Evolutionary conservation across 2,797 vertebrate genomes (phyloP), one percentile per base, ranked within the genome.

Genomic region (Bufotes viridis): DNA sequence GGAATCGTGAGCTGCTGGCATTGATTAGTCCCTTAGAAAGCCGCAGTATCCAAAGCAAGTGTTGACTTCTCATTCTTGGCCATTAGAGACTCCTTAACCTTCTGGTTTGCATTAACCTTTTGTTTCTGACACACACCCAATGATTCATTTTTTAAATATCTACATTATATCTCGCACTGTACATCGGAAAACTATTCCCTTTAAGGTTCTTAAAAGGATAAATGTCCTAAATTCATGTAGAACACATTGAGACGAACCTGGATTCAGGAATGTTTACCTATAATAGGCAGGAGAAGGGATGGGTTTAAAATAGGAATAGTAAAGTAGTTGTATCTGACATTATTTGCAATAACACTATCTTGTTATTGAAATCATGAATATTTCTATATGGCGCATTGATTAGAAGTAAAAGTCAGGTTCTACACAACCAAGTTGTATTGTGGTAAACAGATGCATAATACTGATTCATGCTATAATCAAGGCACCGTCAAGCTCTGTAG

Each of bases 121-220:
- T 18, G 22, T 72, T 58, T 74, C 18, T 69, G 17, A 17, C 81
- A 29, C 53, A 65, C 60, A n/a, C 60, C 51, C 70, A 74, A 65
- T 81, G 34, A 81, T 81, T 81, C 79, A 81, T 65, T 49, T 63
- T 49, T 81, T 42, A 49, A 63, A 65, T 65, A 81, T 63, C 49
- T 78, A 78, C 51, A 55, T 78, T 65, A n/a, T 13, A 22, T 63
- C n/a, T 81, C 29, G 65, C 79, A 63, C 78, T n/a, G 5, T 63
- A 80, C 29, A 51, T 42, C n/a, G 9, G 60, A 63, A 58, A 2
- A 79, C n/a, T 49, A 49, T 51, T 14, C 1, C 74, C 42, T n/a
- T 3, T 49, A n/a, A 12, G 79, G 57, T 42, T 63, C 24, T 58
- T 60, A 60, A 60, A 60, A 60, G 20, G 26, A 76, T 14, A 22